A percentile compares a stretch with the other conserved stretches of the same genome.
Conservation (phyloP, 2,888 invertebrate genomes). For the Dorcus hopei region DNA sequence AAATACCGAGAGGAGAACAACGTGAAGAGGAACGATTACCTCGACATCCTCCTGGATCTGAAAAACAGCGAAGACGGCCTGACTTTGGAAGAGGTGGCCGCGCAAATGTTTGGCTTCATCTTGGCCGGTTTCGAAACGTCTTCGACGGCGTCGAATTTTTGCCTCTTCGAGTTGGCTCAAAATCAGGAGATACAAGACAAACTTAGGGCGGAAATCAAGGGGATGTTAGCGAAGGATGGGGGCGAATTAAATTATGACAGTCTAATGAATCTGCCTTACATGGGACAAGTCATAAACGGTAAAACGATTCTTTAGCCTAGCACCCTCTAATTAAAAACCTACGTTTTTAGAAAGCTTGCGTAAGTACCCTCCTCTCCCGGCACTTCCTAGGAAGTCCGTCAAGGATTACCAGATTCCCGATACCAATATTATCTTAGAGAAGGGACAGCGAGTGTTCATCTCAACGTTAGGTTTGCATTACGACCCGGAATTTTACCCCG, state of each 20-base stretch:
- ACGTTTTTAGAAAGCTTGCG: constrained; percentile 2
- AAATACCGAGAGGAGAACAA: constrained; percentile 25
- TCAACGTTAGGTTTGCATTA: neutral
- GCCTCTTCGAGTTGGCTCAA: constrained; percentile 53
- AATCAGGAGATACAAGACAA: constrained; percentile 48
- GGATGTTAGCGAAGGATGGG: constrained; percentile 41
- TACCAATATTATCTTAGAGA: neutral
- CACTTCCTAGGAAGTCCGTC: constrained; percentile 38
- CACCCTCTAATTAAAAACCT: too few species aligned
- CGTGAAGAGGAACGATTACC: constrained; percentile 51
- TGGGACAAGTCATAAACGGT: constrained; percentile 58
- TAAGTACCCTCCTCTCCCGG: constrained; percentile 37
- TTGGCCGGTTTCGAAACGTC: constrained; percentile 60
- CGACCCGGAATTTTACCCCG: neutral
- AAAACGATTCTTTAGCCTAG: constrained; percentile 6
- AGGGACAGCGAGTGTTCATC: neutral
- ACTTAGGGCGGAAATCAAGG: constrained; percentile 45
- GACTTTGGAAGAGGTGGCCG: constrained; percentile 38
- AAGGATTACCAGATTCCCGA: neutral
- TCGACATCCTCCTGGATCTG: constrained; percentile 53
- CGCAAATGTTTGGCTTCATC: constrained; percentile 59
- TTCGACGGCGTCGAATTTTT: constrained; percentile 56
- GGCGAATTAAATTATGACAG: constrained; percentile 55
- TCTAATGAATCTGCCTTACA: constrained; percentile 55
- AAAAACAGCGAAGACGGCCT: constrained; percentile 31